phyloP scores from a whole-genome alignment of 2,797 vertebrate genomes.

The Tadarida brasiliensis region DNA sequence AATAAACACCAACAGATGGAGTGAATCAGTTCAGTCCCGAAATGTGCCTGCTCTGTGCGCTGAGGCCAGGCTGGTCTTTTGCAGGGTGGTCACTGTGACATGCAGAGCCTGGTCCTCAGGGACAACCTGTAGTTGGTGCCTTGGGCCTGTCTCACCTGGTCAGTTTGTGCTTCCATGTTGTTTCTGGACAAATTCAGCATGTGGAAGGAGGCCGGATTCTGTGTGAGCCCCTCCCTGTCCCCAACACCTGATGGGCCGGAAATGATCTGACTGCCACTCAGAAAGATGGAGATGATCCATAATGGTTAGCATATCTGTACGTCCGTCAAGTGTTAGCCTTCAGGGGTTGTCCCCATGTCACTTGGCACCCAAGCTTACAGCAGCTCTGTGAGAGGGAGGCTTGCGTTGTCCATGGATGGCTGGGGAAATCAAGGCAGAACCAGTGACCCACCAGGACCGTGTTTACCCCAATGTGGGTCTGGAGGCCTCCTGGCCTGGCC shows the following conservation, averaged over 20 bases:
- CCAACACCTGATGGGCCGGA: rapidly evolving
- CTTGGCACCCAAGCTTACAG: rapidly evolving
- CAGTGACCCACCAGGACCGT: rapidly evolving
- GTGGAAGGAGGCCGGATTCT: neutral
- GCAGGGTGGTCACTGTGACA: rapidly evolving
- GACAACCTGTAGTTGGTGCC: neutral
- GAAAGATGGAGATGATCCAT: neutral
- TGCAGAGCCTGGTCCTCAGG: neutral
- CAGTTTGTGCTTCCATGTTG: neutral
- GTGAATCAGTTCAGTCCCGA: neutral
- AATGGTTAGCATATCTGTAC: rapidly evolving
- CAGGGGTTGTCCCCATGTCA: rapidly evolving
- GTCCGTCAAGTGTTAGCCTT: rapidly evolving
- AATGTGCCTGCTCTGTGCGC: neutral
- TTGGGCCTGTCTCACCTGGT: neutral
- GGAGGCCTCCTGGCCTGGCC: neutral
- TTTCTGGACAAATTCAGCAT: neutral
- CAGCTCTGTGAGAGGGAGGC: neutral
- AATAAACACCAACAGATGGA: neutral
- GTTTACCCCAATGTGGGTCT: neutral
- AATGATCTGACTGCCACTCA: neutral
- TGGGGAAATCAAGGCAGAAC: neutral
- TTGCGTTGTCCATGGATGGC: no score
- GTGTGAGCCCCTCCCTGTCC: neutral
- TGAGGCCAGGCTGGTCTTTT: neutral